These are phyloP conservation scores for Minunthozetes semirufus DNA, from an alignment of 2,888 invertebrate species.

Conservation along the genomic window DNA sequence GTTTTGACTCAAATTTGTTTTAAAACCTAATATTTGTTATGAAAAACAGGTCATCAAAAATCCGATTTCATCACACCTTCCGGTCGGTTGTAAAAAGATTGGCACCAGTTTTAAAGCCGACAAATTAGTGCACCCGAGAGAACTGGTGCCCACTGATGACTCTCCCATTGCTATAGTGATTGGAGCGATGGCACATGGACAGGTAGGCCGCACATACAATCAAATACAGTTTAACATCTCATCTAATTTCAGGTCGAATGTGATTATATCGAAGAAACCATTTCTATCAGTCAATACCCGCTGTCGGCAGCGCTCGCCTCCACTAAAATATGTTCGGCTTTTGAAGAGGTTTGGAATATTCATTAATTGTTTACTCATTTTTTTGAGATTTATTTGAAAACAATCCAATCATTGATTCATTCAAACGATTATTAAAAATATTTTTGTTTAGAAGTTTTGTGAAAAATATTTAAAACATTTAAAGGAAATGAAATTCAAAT, in stretches of 20 bases:
- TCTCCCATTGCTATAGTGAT: slow-evolving; percentile 80
- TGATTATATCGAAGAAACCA: slow-evolving; percentile 81
- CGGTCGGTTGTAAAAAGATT: slow-evolving; percentile 83
- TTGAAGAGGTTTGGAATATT: slow-evolving; percentile 87
- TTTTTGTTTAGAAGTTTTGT: no score
- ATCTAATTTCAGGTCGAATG: slow-evolving; percentile 56
- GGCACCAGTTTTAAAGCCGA: slow-evolving; percentile 82
- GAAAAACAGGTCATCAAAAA: slow-evolving; percentile 67
- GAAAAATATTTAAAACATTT: no score
- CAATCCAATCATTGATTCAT: no score
- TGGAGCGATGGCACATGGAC: slow-evolving; percentile 97
- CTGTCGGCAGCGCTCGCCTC: slow-evolving; percentile 93
- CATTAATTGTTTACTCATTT: slow-evolving; percentile 49
- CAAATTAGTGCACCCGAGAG: slow-evolving; percentile 61
- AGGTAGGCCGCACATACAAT: slow-evolving; percentile 54
- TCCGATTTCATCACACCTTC: slow-evolving; percentile 86
- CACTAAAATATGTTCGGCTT: slow-evolving; percentile 85
- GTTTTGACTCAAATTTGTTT: slow-evolving; percentile 10
- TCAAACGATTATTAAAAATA: no score
- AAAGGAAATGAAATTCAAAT: no score
- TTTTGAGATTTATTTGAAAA: no score
- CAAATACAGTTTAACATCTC: no score
- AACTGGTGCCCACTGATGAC: slow-evolving; percentile 69
- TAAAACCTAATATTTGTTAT: neutral
- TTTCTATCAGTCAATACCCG: slow-evolving; percentile 93